Conservation (phyloP, 2,797 vertebrate genomes). For the Sciurus vulgaris region DNA sequence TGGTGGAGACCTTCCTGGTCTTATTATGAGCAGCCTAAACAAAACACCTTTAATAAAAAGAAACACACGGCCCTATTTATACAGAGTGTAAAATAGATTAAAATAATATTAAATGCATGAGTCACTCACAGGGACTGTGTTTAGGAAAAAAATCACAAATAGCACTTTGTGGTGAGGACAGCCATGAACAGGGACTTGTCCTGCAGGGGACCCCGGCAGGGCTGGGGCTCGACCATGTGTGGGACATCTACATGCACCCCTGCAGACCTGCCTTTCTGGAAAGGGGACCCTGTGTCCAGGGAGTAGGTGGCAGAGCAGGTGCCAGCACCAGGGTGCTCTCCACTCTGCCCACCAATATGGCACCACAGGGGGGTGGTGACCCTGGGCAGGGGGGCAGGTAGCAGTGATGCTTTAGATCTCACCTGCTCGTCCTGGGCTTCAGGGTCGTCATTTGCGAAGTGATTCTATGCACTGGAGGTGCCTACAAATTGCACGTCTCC, state of each 20-base stretch:
- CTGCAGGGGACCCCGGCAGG: constrained; percentile 1
- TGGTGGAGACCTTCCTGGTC: constrained; percentile 10
- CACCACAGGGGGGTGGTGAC: not conserved
- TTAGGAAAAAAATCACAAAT: constrained; percentile 70
- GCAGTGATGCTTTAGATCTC: rapidly evolving
- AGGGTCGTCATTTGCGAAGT: not conserved
- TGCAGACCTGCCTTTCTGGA: not conserved
- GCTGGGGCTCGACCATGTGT: not conserved
- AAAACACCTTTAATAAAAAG: constrained; percentile 69
- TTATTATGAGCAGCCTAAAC: constrained; percentile 41
- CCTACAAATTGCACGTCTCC: not conserved
- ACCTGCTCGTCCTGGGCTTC: not conserved
- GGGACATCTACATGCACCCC: not conserved
- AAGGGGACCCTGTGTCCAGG: rapidly evolving
- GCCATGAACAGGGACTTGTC: constrained; percentile 41
- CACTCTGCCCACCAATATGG: rapidly evolving
- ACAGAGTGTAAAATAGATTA: constrained; percentile 73
- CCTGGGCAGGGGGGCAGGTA: rapidly evolving
- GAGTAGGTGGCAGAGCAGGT: not conserved
- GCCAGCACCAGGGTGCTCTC: not conserved
- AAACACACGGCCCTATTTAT: constrained; percentile 39
- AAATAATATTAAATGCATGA: constrained; percentile 74
- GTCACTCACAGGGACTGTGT: constrained; percentile 58
- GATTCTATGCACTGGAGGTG: rapidly evolving
- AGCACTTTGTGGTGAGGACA: constrained; percentile 73